phyloP scores from a whole-genome alignment of 53 echinoderm and acorn worm genomes.

The Echinometra lucunter region DNA sequence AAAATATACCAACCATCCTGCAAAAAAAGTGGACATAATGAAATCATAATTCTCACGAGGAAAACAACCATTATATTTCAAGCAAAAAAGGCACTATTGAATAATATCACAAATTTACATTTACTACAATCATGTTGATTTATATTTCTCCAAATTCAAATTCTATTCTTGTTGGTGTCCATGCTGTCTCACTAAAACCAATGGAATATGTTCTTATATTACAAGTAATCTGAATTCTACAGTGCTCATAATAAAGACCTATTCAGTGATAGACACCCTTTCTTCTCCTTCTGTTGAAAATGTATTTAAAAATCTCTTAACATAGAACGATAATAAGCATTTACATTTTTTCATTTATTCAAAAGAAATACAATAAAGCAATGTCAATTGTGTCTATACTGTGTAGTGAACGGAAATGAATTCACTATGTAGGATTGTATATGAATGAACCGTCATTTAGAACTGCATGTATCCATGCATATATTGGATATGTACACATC shows the following conservation, averaged over 20 bases:
- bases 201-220: neutral
- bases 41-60: neutral
- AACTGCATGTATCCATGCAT: slow-evolving; percentile 29
- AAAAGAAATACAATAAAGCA: neutral
- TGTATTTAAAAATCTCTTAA: neutral
- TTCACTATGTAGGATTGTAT: neutral
- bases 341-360: too few species aligned
- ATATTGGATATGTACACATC: slow-evolving; percentile 9
- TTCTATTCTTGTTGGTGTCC: slow-evolving; percentile 51
- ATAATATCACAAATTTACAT: neutral
- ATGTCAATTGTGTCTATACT: neutral
- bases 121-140: neutral
- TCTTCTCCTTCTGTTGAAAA: too few species aligned
- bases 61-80: too few species aligned
- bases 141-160: neutral
- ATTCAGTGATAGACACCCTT: too few species aligned
- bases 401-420: neutral
- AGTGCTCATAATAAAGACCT: too few species aligned
- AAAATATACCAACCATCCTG: neutral
- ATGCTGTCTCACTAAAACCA: slow-evolving; percentile 47
- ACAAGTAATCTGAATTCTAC: neutral
- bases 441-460: neutral
- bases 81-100: neutral
- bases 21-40: neutral
- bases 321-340: too few species aligned